Evolutionary conservation across 2,113 vertebrate genomes (phyloP), one percentile per base, ranked within the genome.

Genomic region (Caretta caretta): DNA sequence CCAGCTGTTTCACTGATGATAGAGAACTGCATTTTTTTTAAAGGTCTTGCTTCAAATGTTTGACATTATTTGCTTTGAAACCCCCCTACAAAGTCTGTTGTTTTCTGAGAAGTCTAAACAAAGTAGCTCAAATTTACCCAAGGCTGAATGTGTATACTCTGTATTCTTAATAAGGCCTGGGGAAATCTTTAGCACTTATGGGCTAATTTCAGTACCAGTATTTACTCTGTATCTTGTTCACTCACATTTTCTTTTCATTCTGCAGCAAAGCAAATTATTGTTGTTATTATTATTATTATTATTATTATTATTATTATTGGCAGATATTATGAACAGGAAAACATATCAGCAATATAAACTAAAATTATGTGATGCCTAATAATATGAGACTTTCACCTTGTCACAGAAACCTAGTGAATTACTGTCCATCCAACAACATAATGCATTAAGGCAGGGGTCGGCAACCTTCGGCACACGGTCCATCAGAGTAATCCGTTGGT

Each of bases 351-450:
- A 89, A 95, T 90, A 91, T 76, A 89, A 62, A 38, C 29, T 93
- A 75, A 87, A 83, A 72, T 92, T 12, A 96, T 97, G 91, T 96
- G 76, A 53, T 94, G 80, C 27, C 89, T 88, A 87, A 89, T 93
- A 94, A 90, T 56, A 89, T 90, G 49, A 94, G 80, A 95, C 90
- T 97, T 93, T 27, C 20, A 93, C 24, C 87, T 93, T 96, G 80
- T 95, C 83, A 93, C 65, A 86, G 87, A 90, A 76, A 20, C 50
- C 62, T 65, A 48, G 79, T 92, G 95, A 95, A 95, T 94, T 13
- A 24, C 42, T 48, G 75, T 22, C 22, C 13, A 48, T 95, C 75
- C 82, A 76, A 59, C 38, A 87, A 90, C 95, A 91, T 54, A 81
- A 83, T 35, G 31, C 83, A 13, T 29, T 29, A 59, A 57, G 5